A percentile compares a stretch with the other conserved stretches of the same genome.
phyloP scores from a whole-genome alignment of 2,888 invertebrate species.

The Creontiades dilutus region DNA sequence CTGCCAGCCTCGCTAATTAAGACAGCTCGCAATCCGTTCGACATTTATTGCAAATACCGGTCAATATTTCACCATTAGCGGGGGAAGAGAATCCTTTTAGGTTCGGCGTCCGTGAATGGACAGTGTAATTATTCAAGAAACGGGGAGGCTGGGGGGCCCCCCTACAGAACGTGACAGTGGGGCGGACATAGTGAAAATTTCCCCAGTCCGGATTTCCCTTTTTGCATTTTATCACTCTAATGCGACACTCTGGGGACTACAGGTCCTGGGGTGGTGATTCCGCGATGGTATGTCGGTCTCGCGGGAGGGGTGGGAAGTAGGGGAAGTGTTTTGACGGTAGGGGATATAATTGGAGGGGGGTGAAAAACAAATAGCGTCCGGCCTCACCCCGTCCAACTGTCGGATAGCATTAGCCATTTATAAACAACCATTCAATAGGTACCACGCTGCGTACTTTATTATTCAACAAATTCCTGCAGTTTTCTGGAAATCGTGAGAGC shows the following conservation, averaged over 20 bases:
- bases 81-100: background rate
- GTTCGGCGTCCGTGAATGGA: background rate
- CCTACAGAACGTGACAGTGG: constrained; percentile 1
- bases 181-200: constrained; percentile 24
- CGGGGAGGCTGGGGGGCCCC: background rate
- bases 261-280: constrained; percentile 1
- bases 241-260: constrained; percentile 69
- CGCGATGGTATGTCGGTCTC: constrained; percentile 1
- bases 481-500: no score
- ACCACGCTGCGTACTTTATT: no score
- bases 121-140: constrained; percentile 22
- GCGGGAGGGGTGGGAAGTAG: background rate
- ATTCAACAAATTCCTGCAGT: no score
- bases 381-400: no score
- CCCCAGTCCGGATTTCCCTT: constrained; percentile 23
- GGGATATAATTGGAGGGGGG: background rate
- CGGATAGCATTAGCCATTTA: background rate
- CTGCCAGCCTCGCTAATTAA: background rate
- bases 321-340: no score
- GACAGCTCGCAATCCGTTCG: background rate
- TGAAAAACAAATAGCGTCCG: constrained; percentile 38
- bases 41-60: background rate
- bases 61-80: constrained; percentile 1
- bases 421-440: background rate
- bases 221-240: constrained; percentile 61